phyloP scores from a whole-genome alignment of 1,140 invertebrate genomes.

The Colletes latitarsis region DNA sequence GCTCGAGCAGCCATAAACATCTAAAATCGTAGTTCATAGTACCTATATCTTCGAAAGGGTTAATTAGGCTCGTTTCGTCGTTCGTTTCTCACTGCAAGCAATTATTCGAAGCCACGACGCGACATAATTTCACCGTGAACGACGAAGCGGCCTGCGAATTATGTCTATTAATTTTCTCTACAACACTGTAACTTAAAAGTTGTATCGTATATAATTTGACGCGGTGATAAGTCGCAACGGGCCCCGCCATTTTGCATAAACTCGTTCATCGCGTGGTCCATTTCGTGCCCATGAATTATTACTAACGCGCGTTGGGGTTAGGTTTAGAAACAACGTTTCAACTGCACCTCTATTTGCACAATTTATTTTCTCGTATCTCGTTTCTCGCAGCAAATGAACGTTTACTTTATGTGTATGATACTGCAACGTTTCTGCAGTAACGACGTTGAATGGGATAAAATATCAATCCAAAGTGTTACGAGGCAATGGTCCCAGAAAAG shows the following conservation, averaged over 20 bases:
- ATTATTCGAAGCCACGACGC: slow-evolving; percentile 18
- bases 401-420: too few relatives aligned
- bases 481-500: too few relatives aligned
- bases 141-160: slow-evolving; percentile 5
- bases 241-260: slow-evolving; percentile 34
- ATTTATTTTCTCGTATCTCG: too few relatives aligned
- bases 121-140: slow-evolving; percentile 24
- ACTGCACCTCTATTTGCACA: too few relatives aligned
- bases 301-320: slow-evolving; percentile 25
- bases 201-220: slow-evolving; percentile 21
- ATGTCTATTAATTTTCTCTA: slow-evolving; percentile 26
- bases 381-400: too few relatives aligned
- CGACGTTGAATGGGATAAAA: too few relatives aligned
- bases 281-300: slow-evolving; percentile 53
- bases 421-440: too few relatives aligned
- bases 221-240: slow-evolving; percentile 21
- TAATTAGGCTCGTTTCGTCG: background rate
- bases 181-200: background rate
- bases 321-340: too few relatives aligned
- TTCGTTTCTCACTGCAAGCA: background rate
- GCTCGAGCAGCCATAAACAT: too few relatives aligned
- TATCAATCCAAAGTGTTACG: too few relatives aligned
- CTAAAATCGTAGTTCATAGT: background rate
- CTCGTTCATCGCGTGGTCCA: slow-evolving; percentile 32
- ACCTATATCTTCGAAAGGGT: slow-evolving; percentile 4